These are phyloP conservation scores for Oryzias celebensis DNA, from an alignment of 2,113 vertebrate genomes.

Conservation along the genomic window DNA sequence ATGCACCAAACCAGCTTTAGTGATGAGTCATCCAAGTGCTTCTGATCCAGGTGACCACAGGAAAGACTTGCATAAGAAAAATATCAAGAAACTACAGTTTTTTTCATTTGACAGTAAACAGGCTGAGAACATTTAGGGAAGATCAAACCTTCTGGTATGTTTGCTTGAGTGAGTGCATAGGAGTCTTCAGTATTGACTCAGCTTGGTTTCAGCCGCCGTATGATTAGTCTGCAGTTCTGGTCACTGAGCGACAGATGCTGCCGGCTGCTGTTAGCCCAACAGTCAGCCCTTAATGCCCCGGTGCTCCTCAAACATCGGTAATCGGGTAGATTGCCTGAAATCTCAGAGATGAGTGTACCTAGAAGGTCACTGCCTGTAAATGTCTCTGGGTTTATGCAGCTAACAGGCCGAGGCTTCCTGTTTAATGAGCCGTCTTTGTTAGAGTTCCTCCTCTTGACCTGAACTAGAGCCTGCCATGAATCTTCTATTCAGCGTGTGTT, in stretches of 20 bases:
- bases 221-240: slow-evolving; percentile 48
- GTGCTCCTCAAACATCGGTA: background rate
- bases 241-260: slow-evolving; percentile 13
- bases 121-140: background rate
- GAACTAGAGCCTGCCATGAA: too few species aligned
- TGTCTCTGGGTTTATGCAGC: too few species aligned
- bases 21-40: too few species aligned
- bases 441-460: too few species aligned
- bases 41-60: too few species aligned
- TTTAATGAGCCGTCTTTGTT: too few species aligned
- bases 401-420: too few species aligned
- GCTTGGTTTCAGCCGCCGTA: slow-evolving; percentile 21
- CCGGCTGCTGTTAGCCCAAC: slow-evolving; percentile 26
- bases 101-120: background rate
- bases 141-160: background rate
- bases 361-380: too few species aligned
- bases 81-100: too few species aligned
- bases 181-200: slow-evolving; percentile 48
- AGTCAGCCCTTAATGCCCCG: slow-evolving; percentile 32
- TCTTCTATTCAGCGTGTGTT: too few species aligned
- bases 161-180: slow-evolving; percentile 4
- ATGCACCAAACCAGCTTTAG: too few species aligned
- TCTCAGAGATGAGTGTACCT: background rate
- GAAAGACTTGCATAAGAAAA: too few species aligned
- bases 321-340: background rate